Evolutionary conservation across 2,113 vertebrate genomes (phyloP), one percentile per base, ranked within the genome.

Genomic region (Poeciliopsis prolifica): DNA sequence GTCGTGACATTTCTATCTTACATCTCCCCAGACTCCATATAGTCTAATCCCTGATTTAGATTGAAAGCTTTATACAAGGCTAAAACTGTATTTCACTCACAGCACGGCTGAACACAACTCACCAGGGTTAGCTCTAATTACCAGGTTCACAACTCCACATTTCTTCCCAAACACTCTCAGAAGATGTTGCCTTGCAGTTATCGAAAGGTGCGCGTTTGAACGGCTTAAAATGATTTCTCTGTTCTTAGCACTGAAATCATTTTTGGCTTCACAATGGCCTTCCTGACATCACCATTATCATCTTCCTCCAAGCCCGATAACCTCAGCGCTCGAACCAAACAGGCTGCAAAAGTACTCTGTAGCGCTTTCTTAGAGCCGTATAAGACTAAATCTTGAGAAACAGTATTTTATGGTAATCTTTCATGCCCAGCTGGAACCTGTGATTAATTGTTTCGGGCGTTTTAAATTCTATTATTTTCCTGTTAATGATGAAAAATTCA

Each of bases 51-150:
- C 79, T 71, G 72, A 79, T 86, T 58, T 84, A 37, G 65, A 78
- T 15, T 74, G 64, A 74, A 88, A 84, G 82, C 83, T 89, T 78
- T 80, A 72, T 60, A 61, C 84, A 81, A 81, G 68, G 79, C 74
- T 78, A 76, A 75, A 81, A 68, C 77, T 81, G 69, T 72, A 51
- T 88, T 92, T 88, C 83, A 75, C 75, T 83, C 73, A 35, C 13
- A 62, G 62, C n/a, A 35, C 37, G 72, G 71, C 61, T 14, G 22
- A 80, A 33, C 30, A 72, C 58, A 79, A 44, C 63, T 81, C 74
- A 67, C 68, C 65, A 73, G 77, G 81, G 73, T 86, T 75, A 72
- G 73, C 78, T 85, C 68, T 87, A 78, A 85, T 85, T 87, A 77
- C 12, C 4, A 84, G 69, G 62, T 89, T 80, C 70, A 72, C 40